phyloP scores from a whole-genome alignment of 1,140 invertebrate genomes.

The Drosophila dunni region DNA sequence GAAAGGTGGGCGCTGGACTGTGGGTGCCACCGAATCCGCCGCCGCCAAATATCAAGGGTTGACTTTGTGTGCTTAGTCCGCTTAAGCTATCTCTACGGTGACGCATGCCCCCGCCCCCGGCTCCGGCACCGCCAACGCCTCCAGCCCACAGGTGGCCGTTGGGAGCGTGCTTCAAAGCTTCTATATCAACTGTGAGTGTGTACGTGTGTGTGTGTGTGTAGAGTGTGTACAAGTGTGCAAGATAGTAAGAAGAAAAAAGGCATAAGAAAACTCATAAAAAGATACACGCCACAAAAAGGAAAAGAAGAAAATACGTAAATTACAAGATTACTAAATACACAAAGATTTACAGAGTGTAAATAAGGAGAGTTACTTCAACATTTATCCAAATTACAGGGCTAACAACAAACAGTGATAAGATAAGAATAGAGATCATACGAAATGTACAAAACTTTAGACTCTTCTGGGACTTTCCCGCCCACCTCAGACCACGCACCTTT shows the following conservation, averaged over 20 bases:
- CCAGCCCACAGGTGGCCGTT: constrained; percentile 66
- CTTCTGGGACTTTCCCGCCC: neutral
- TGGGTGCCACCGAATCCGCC: constrained; percentile 81
- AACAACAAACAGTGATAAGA: constrained; percentile 42
- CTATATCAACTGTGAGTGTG: constrained; percentile 81
- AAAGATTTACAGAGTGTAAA: neutral
- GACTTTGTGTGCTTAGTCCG: constrained; percentile 84
- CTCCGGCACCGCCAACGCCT: constrained; percentile 62
- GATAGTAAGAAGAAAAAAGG: constrained; percentile 54
- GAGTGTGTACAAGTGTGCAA: constrained; percentile 40
- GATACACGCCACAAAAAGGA: constrained; percentile 47
- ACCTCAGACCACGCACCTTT: constrained; percentile 68
- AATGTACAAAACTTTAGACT: neutral
- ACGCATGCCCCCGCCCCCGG: constrained; percentile 79
- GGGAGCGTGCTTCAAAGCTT: constrained; percentile 84
- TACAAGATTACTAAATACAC: constrained; percentile 39
- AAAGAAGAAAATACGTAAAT: constrained; percentile 32
- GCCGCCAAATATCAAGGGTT: constrained; percentile 82
- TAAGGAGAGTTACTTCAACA: neutral
- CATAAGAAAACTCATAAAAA: constrained; percentile 30
- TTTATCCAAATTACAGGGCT: constrained; percentile 38
- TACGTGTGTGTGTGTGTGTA: constrained; percentile 46
- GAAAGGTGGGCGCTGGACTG: constrained; percentile 84
- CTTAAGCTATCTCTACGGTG: constrained; percentile 85
- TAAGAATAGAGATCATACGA: constrained; percentile 10